phyloP scores from a whole-genome alignment of 2,888 invertebrate species.

The Pediacus dermestoides region DNA sequence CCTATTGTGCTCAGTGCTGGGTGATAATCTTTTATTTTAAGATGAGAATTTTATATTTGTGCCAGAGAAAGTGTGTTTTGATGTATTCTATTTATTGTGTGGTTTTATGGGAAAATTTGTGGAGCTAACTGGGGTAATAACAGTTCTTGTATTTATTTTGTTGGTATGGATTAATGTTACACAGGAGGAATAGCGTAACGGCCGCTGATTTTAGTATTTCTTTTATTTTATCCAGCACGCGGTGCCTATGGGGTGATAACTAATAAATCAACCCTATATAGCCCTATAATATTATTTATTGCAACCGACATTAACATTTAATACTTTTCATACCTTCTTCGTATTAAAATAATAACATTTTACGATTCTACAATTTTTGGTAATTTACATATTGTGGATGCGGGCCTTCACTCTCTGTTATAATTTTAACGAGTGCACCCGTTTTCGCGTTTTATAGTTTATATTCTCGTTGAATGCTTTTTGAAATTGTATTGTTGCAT shows the following conservation, averaged over 20 bases:
- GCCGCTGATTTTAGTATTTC: constrained; percentile 20
- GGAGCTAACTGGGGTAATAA: no score
- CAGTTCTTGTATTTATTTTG: no score
- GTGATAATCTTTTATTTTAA: no score
- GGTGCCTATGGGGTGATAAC: constrained; percentile 33
- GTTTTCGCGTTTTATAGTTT: constrained; percentile 43
- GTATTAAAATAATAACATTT: constrained; percentile 41
- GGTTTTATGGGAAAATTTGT: no score
- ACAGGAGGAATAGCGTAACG: constrained; percentile 23
- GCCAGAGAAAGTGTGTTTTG: no score
- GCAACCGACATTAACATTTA: constrained; percentile 30
- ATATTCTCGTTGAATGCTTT: constrained; percentile 38
- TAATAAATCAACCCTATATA: constrained; percentile 35
- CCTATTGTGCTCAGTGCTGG: no score
- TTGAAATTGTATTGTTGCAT: constrained; percentile 43
- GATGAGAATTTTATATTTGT: no score
- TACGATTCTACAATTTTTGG: constrained; percentile 43
- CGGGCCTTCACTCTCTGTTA: constrained; percentile 37
- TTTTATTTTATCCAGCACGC: no score
- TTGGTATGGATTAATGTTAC: constrained; percentile 24
- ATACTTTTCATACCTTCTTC: constrained; percentile 20
- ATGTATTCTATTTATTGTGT: no score
- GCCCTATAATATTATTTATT: constrained; percentile 28
- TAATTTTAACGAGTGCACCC: constrained; percentile 43
- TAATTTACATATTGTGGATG: constrained; percentile 44